phyloP scores from a whole-genome alignment of 2,797 vertebrate genomes.

The Threskiornis aethiopicus region DNA sequence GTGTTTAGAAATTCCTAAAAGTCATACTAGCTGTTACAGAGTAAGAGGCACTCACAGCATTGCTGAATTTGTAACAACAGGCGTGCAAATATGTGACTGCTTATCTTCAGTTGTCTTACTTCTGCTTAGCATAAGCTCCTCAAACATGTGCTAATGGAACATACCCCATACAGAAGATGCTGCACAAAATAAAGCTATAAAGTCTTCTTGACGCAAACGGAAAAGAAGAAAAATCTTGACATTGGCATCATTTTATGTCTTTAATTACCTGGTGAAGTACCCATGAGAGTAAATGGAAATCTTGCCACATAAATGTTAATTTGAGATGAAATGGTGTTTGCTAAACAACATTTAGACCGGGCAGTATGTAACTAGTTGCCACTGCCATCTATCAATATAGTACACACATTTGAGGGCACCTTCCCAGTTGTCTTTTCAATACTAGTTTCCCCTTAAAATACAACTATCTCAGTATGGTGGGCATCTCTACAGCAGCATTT shows the following conservation, averaged over 20 bases:
- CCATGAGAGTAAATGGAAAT: neutral
- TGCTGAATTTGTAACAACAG: neutral
- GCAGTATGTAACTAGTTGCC: neutral
- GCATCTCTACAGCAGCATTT: neutral
- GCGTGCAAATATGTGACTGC: neutral
- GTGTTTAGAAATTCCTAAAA: neutral
- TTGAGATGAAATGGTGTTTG: neutral
- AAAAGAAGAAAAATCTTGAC: neutral
- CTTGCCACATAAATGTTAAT: neutral
- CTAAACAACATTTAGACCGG: neutral
- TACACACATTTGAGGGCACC: neutral
- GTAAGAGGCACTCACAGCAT: neutral
- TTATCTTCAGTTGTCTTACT: neutral
- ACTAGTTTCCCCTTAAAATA: neutral
- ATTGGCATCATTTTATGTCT: neutral
- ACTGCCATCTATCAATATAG: neutral
- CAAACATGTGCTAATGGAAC: neutral
- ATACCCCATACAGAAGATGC: neutral
- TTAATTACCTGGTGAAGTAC: neutral
- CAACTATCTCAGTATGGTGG: neutral
- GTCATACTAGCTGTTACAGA: neutral
- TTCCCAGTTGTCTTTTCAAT: neutral
- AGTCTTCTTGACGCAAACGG: neutral
- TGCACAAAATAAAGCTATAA: neutral
- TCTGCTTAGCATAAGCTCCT: neutral